Conservation (phyloP, 2,113 vertebrate species). For the Lepisosteus oculatus region DNA sequence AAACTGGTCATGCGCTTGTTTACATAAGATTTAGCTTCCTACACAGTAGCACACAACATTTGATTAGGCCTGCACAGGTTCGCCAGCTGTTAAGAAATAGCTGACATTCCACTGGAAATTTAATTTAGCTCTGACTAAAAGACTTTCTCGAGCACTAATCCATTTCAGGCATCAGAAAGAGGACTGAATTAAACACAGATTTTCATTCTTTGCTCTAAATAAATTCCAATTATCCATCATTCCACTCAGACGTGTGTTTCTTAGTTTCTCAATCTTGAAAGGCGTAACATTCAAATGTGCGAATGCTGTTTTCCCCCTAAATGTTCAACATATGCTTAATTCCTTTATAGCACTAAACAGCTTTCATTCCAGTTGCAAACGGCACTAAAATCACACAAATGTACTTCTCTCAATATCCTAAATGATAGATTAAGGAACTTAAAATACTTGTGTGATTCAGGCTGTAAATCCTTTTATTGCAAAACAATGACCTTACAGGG, state of each 20-base stretch:
- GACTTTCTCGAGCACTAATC: constrained; percentile 19
- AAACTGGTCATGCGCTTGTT: background rate
- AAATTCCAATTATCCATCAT: background rate
- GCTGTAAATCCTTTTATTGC: background rate
- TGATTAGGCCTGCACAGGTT: background rate
- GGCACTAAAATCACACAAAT: background rate
- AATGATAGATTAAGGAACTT: background rate
- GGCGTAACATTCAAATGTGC: too few species aligned
- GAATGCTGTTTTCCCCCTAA: too few species aligned
- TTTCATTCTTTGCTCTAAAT: constrained; percentile 5
- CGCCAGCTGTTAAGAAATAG: background rate
- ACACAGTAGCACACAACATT: background rate
- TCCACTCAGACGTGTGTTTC: too few species aligned
- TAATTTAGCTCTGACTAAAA: constrained; percentile 7
- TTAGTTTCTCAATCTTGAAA: too few species aligned
- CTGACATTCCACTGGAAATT: constrained; percentile 14
- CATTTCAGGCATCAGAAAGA: constrained; percentile 21
- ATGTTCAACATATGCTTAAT: too few species aligned
- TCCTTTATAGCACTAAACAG: too few species aligned
- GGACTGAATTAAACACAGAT: background rate
- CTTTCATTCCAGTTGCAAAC: too few species aligned
- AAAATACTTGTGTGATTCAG: background rate
- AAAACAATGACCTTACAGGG: background rate
- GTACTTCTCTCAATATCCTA: background rate
- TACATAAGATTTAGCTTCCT: constrained; percentile 16